Conservation (phyloP, 2,888 invertebrate species). For the Drosophila barbarae region DNA sequence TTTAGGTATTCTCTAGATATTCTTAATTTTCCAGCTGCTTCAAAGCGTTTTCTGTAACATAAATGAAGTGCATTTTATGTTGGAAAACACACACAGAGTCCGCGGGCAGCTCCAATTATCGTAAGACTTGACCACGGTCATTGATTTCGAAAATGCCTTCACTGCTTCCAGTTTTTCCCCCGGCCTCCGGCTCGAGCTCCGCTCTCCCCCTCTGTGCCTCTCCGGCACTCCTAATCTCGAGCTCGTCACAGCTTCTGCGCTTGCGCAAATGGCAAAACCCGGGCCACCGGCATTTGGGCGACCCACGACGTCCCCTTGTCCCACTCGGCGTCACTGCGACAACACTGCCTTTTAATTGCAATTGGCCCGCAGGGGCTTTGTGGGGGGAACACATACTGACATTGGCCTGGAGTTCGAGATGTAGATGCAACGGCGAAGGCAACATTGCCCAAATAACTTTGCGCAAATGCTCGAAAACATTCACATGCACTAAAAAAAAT, state of each 20-base stretch:
- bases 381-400: constrained; percentile 19
- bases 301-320: constrained; percentile 9
- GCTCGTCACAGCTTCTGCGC: constrained; percentile 53
- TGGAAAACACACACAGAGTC: constrained; percentile 40
- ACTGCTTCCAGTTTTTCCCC: constrained; percentile 13
- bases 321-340: constrained; percentile 21
- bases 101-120: constrained; percentile 54
- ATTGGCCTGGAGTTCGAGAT: constrained; percentile 4
- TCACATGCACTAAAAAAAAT: constrained; percentile 10
- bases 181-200: background rate
- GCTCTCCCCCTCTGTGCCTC: background rate
- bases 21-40: constrained; percentile 7
- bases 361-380: constrained; percentile 8
- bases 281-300: constrained; percentile 27
- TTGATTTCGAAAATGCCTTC: constrained; percentile 72
- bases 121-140: constrained; percentile 74
- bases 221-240: background rate
- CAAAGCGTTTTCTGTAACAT: constrained; percentile 12
- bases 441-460: constrained; percentile 49
- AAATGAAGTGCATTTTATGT: constrained; percentile 47
- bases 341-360: constrained; percentile 31
- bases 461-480: constrained; percentile 38
- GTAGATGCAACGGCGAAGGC: constrained; percentile 22
- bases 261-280: constrained; percentile 64
- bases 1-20: constrained; percentile 12